Evolutionary conservation across 2,797 vertebrate species (phyloP), one percentile per base, ranked within the genome.

Genomic region (Lithobates pipiens): DNA sequence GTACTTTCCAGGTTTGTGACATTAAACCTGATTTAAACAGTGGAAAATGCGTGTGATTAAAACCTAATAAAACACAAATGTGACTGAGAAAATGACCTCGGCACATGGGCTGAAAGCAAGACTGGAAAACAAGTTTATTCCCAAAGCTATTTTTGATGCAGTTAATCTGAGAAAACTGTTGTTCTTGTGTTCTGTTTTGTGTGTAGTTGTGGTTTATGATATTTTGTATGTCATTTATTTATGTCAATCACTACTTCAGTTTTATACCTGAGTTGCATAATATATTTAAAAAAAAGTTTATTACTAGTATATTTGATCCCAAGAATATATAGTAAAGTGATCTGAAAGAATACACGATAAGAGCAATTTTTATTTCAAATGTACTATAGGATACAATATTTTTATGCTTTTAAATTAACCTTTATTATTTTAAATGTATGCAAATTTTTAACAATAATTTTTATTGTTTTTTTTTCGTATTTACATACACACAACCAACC

Each of bases 1-100:
- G 85, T 87, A 79, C 80, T 87, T 87, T 87, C 80, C 85, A 87
- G 80, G 29, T 79, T 72, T 77, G 78, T 81, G 84, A 86, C 78
- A 81, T 81, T 77, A 86, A 81, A 76, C 78, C 78, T 76, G 71
- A 80, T 50, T 75, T 85, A 85, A 85, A 80, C 77, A 54, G 42
- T 80, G 72, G 71, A 80, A 80, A 86, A 80, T 63, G 65, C 75
- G 63, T 80, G 77, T 76, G 70, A 85, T 80, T 80, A 85, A 85
- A 80, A 76, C 78, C 72, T 68, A 85, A 75, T 80, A 85, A 85
- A 74, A 78, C 36, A 71, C 83, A 78, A 78, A 85, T 85, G 82
- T 84, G 74, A 84, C 73, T 84, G 74, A 84, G 74, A 76, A 76
- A 74, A 84, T 46, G 74, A 84, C 82, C 73, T 67, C 65, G 68